Evolutionary conservation across 2,797 vertebrate species (phyloP).

Genomic region (Poecilia wingei): DNA sequence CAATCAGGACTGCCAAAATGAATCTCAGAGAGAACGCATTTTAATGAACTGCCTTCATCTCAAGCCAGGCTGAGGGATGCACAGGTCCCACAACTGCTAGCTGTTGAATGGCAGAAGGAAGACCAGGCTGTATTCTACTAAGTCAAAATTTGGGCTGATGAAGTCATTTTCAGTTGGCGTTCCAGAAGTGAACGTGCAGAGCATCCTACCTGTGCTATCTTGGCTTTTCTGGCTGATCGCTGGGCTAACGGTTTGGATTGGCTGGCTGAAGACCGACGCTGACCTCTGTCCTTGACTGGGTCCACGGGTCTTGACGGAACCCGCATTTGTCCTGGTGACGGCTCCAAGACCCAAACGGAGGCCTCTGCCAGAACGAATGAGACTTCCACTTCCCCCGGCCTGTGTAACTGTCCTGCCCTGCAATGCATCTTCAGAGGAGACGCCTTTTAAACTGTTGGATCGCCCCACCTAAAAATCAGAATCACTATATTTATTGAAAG

Average conservation of each 20-base stretch:
- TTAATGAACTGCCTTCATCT: conserved; percentile 71
- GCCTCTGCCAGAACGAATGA: conserved; percentile 88
- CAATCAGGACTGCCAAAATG: conserved; percentile 63
- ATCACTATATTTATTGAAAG: conserved; percentile 1
- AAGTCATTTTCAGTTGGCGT: conserved; percentile 21
- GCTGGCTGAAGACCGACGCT: conserved; percentile 73
- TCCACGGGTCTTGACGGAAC: conserved; percentile 83
- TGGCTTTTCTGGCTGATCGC: conserved; percentile 77
- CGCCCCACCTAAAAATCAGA: conserved; percentile 62
- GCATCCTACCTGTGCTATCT: conserved; percentile 83
- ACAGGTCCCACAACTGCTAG: conserved; percentile 40
- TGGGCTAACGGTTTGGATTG: conserved; percentile 83
- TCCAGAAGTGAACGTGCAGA: conserved; percentile 1
- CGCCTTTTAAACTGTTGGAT: conserved; percentile 60
- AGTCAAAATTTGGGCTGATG: conserved; percentile 31
- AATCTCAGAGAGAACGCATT: conserved; percentile 62
- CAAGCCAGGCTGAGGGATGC: conserved; percentile 41
- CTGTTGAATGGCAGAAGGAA: conserved; percentile 19
- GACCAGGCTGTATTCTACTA: conserved; percentile 32
- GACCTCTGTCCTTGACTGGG: conserved; percentile 86
- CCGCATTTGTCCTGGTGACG: conserved; percentile 61
- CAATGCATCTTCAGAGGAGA: conserved; percentile 60
- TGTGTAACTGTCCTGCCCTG: conserved; percentile 77
- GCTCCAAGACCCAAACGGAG: conserved; percentile 81
- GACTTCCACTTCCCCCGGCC: conserved; percentile 81